Evolutionary conservation across 2,113 vertebrate species (phyloP).

Genomic region (Lophochroa leadbeateri): DNA sequence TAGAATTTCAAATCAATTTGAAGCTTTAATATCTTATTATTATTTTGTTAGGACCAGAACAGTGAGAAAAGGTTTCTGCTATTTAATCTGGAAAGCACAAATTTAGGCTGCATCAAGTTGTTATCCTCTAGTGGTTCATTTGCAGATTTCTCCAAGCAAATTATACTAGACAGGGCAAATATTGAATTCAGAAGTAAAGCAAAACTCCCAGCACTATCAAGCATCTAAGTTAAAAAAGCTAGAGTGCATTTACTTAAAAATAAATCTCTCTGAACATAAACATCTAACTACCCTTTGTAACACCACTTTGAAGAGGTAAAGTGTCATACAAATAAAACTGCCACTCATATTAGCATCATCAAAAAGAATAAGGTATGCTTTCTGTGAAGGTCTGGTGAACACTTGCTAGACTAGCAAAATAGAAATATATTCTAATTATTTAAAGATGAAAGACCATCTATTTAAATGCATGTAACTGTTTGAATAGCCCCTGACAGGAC

Average conservation of each 20-base stretch:
- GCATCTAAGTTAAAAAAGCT: neutral
- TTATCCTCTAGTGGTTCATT: neutral
- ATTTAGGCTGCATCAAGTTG: neutral
- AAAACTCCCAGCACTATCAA: neutral
- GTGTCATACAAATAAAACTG: conserved; percentile 25
- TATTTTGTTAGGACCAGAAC: neutral
- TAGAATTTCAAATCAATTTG: neutral
- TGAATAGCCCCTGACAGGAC: conserved; percentile 4
- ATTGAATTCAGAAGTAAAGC: neutral
- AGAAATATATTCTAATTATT: conserved; percentile 6
- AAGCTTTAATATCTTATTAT: neutral
- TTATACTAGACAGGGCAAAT: neutral
- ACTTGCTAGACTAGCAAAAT: conserved; percentile 1
- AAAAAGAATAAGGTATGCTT: conserved; percentile 18
- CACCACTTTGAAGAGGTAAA: conserved; percentile 19
- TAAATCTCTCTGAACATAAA: conserved; percentile 9
- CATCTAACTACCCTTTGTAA: neutral
- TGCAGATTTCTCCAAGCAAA: neutral
- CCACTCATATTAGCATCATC: conserved; percentile 3
- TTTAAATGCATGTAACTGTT: neutral
- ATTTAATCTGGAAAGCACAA: neutral
- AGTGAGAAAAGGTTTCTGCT: neutral
- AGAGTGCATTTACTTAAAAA: neutral
- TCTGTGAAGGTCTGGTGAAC: conserved; percentile 40
- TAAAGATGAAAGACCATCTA: conserved; percentile 23